Percentiles rank a stretch among this genome's conserved stretches.
Conservation (phyloP, 2,888 invertebrate genomes). For the Pristionchus entomophagus region DNA sequence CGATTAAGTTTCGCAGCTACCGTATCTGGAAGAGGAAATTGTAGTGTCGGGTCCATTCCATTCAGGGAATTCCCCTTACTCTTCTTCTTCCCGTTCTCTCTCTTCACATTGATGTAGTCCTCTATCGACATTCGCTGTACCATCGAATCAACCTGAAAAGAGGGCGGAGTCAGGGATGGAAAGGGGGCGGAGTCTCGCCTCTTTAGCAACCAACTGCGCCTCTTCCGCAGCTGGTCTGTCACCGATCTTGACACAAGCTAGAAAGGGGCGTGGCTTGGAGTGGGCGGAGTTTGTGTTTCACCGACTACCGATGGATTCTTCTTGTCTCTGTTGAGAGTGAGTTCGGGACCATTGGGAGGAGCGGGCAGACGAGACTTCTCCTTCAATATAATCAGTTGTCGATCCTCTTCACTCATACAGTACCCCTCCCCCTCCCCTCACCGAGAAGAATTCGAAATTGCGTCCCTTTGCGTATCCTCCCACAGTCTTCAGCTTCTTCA, state of each 20-base stretch:
- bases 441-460: slow-evolving; percentile 44
- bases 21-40: neutral
- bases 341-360: slow-evolving; percentile 2
- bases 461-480: slow-evolving; percentile 37
- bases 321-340: slow-evolving; percentile 42
- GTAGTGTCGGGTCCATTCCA: neutral
- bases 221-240: slow-evolving; percentile 5
- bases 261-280: slow-evolving; percentile 2
- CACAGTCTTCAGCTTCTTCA: slow-evolving; percentile 23
- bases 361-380: slow-evolving; percentile 13
- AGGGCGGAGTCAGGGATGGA: neutral
- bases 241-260: neutral
- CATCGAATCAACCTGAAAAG: neutral
- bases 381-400: neutral
- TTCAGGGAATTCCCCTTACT: neutral
- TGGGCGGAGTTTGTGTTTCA: neutral
- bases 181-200: neutral
- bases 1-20: slow-evolving; percentile 19
- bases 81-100: slow-evolving; percentile 3
- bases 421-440: neutral
- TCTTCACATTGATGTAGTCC: slow-evolving; percentile 13
- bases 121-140: slow-evolving; percentile 9
- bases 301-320: slow-evolving; percentile 35
- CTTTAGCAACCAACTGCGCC: neutral
- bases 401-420: neutral